phyloP scores from a whole-genome alignment of 2,113 vertebrate genomes.

The Crotophaga sulcirostris region DNA sequence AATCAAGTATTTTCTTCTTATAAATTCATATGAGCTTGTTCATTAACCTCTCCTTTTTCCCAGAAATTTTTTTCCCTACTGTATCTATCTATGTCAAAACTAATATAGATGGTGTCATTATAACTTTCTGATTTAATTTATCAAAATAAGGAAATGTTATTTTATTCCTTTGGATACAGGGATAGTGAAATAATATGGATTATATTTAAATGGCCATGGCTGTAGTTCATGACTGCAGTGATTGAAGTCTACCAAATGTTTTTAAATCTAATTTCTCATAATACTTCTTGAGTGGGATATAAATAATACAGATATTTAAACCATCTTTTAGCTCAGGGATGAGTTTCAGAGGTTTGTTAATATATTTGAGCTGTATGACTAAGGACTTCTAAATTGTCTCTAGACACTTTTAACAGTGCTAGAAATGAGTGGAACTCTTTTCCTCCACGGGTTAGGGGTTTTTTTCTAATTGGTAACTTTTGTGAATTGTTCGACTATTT shows the following conservation, averaged over 20 bases:
- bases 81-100: neutral
- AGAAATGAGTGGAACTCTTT: neutral
- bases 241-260: neutral
- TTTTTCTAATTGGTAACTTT: neutral
- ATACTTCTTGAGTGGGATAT: neutral
- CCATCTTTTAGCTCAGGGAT: neutral
- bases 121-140: neutral
- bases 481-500: neutral
- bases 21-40: neutral
- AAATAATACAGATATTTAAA: neutral
- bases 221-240: neutral
- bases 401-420: neutral
- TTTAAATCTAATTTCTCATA: neutral
- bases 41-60: neutral
- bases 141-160: neutral
- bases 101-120: neutral
- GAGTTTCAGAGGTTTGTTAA: neutral
- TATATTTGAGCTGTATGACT: neutral
- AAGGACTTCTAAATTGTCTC: neutral
- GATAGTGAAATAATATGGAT: neutral
- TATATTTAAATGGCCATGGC: fast-evolving
- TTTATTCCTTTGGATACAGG: neutral
- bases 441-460: neutral
- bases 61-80: neutral
- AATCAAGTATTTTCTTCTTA: neutral